These are phyloP conservation scores for Cololabis saira DNA, from an alignment of 2,113 vertebrate genomes.

Conservation along the genomic window DNA sequence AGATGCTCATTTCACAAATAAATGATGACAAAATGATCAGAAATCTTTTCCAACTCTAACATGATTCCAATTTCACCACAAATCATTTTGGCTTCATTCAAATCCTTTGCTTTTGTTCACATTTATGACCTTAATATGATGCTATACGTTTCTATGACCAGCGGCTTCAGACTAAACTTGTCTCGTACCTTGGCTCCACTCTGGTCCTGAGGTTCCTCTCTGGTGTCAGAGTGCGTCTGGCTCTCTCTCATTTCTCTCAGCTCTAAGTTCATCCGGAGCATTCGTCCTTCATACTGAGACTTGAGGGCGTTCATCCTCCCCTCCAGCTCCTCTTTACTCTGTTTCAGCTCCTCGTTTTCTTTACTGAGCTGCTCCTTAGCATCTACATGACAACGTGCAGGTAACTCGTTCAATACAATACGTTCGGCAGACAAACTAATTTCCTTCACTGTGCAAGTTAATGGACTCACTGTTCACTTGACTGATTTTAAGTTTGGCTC, in stretches of 20 bases:
- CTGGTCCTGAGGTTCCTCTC: slow-evolving; percentile 89
- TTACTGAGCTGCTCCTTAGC: slow-evolving; percentile 89
- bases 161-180: not conserved
- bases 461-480: slow-evolving; percentile 87
- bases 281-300: slow-evolving; percentile 91
- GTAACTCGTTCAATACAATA: not conserved
- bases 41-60: no score
- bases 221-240: slow-evolving; percentile 83
- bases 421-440: not conserved
- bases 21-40: no score
- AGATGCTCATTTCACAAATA: no score
- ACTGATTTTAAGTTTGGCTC: slow-evolving; percentile 92
- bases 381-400: slow-evolving; percentile 68
- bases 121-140: no score
- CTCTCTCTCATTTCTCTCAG: slow-evolving; percentile 84
- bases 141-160: no score
- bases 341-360: slow-evolving; percentile 92
- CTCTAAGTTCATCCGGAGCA: slow-evolving; percentile 92
- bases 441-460: not conserved
- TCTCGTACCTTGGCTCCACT: slow-evolving; percentile 86
- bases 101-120: no score
- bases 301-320: slow-evolving; percentile 90
- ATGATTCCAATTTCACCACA: no score
- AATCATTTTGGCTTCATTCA: no score
- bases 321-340: slow-evolving; percentile 91